Percentiles rank a stretch among this genome's conserved stretches.
phyloP scores from a whole-genome alignment of 2,113 vertebrate species.

The Gambusia affinis region DNA sequence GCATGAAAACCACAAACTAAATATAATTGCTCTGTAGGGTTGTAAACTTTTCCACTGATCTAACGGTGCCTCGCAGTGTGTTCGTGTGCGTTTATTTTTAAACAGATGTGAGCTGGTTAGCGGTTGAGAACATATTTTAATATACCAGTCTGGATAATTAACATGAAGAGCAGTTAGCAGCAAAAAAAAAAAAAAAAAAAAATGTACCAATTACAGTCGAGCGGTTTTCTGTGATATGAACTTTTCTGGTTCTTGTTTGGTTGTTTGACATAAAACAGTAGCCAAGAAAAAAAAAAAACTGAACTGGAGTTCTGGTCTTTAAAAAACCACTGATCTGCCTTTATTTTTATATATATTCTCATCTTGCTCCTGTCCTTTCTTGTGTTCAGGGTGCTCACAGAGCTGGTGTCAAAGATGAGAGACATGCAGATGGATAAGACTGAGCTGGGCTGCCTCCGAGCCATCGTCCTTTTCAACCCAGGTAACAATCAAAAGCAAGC shows the following conservation, averaged over 20 bases:
- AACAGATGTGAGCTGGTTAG: constrained; percentile 42
- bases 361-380: constrained; percentile 11
- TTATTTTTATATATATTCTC: not conserved
- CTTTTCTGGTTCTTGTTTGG: constrained; percentile 3
- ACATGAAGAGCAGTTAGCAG: constrained; percentile 3
- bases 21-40: constrained; percentile 60
- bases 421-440: constrained; percentile 99
- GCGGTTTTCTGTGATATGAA: constrained; percentile 34
- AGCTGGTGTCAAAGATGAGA: constrained; percentile 98
- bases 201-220: constrained; percentile 15
- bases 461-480: constrained; percentile 97
- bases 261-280: constrained; percentile 10
- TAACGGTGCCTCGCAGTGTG: constrained; percentile 20
- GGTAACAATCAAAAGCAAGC: constrained; percentile 72
- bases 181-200: constrained; percentile 14
- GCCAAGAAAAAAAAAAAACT: constrained; percentile 1
- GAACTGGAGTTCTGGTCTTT: not conserved
- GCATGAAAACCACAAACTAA: constrained; percentile 63
- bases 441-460: constrained; percentile 95
- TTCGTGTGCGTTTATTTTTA: constrained; percentile 32
- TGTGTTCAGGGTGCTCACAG: constrained; percentile 90
- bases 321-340: constrained; percentile 21
- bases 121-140: constrained; percentile 33
- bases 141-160: constrained; percentile 29
- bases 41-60: constrained; percentile 64